Evolutionary conservation across 2,888 invertebrate genomes (phyloP).

Genomic region (Himalopsyche tibetana): DNA sequence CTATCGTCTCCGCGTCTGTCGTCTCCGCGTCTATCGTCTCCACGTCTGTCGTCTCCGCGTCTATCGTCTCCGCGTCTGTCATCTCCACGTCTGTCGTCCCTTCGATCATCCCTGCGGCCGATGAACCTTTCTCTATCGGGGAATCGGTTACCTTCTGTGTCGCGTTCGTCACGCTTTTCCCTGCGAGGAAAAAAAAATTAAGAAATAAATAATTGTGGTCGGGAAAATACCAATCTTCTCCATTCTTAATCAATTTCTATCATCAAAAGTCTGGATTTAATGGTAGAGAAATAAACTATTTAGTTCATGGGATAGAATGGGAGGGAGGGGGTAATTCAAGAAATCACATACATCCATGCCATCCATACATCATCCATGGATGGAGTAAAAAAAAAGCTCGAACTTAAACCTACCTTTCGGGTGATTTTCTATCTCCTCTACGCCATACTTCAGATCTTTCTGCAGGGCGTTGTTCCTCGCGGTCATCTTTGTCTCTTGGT

Average conservation of each 20-base stretch:
- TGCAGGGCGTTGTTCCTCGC: background rate
- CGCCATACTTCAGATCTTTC: slow-evolving; percentile 57
- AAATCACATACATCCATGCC: no score
- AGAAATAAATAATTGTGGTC: no score
- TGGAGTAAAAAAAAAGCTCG: no score
- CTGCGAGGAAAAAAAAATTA: slow-evolving; percentile 2
- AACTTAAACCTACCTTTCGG: slow-evolving; percentile 46
- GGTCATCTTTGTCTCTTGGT: slow-evolving; percentile 11
- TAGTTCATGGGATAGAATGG: no score
- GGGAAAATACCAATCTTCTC: no score
- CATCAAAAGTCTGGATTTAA: no score
- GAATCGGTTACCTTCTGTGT: slow-evolving; percentile 64
- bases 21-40: slow-evolving; percentile 48
- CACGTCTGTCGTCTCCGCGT: slow-evolving; percentile 58
- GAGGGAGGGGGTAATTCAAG: no score
- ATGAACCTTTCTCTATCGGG: slow-evolving; percentile 60
- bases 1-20: slow-evolving; percentile 52
- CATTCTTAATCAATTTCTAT: no score
- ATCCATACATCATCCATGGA: no score
- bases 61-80: slow-evolving; percentile 53
- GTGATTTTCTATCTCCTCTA: slow-evolving; percentile 48
- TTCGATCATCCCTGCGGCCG: slow-evolving; percentile 63
- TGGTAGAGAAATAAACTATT: no score
- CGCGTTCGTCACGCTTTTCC: slow-evolving; percentile 66
- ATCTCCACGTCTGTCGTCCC: slow-evolving; percentile 47